Evolutionary conservation across 2,797 vertebrate genomes (phyloP), one percentile per base, ranked within the genome.

Genomic region (Buphagus erythrorhynchus): DNA sequence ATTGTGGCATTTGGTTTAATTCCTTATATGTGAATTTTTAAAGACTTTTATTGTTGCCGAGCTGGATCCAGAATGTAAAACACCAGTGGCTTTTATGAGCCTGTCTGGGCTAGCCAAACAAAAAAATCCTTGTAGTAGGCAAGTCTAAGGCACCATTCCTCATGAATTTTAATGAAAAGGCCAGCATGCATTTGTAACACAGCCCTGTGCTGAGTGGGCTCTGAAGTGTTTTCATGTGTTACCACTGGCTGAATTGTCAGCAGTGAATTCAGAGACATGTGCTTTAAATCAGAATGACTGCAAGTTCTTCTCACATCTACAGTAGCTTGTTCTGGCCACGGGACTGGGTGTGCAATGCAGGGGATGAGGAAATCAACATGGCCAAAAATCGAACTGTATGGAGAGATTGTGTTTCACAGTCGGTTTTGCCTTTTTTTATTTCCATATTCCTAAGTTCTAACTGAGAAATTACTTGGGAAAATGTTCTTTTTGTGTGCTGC

Each of bases 121-220:
- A 93, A 96, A 97, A 95, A 91, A 63, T 58, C 61, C 68, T 83
- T 94, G 58, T 88, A 75, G 85, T 15, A 89, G 82, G 84, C 78
- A 97, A 82, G 16, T 92, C 85, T 91, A 59, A 94, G 49, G 42
- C 57, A 52, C 40, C 59, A 4, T 26, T 48, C 10, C 55, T 49
- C 33, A 38, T 40, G 35, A 94, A 94, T 94, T 87, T 91, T 89
- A 90, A 94, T 87, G 77, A 77, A 54, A 49, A 71, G 61, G 25
- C 59, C 86, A 85, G 71, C 43, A 43, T 63, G 61, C 36, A 54
- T 43, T 45, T 65, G 80, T 72, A 87, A 79, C 48, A 49, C 35
- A 82, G 63, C 48, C 65, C 22, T 67, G 63, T 69, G 71, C 67
- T 88, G 80, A 85, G 85, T 29, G 84, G 88, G 16, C 67, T 92